A percentile compares a stretch with the other conserved stretches of the same genome.
Evolutionary conservation across 2,888 invertebrate species (phyloP).

Genomic region (Ophion ventricosus): DNA sequence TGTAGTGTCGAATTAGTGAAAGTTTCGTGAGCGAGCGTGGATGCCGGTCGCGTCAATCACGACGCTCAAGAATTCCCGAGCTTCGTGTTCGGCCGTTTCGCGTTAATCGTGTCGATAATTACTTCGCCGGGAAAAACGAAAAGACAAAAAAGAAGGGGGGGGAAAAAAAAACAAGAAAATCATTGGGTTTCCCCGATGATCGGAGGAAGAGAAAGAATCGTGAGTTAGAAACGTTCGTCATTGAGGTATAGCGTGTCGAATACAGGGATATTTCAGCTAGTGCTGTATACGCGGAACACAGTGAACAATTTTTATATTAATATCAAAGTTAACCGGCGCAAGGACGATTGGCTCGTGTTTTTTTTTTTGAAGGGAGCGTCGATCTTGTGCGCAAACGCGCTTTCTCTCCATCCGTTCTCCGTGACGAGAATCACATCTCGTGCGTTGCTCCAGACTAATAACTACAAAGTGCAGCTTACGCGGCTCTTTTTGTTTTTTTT

Average conservation of each 20-base stretch:
- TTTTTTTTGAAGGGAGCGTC: conserved; percentile 43
- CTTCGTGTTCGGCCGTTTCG: conserved; percentile 23
- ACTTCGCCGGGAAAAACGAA: not conserved
- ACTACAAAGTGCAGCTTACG: conserved; percentile 9
- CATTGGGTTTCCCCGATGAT: not conserved
- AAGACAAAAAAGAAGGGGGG: not conserved
- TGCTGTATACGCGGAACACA: not conserved
- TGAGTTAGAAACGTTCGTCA: conserved; percentile 44
- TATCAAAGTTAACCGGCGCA: conserved; percentile 64
- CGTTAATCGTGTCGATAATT: not conserved
- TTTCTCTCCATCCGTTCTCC: conserved; percentile 49
- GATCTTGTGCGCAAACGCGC: conserved; percentile 22
- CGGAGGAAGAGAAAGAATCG: too few relatives aligned
- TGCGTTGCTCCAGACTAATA: not conserved
- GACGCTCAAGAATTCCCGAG: not conserved
- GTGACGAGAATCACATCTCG: conserved; percentile 22
- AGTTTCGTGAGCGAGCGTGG: conserved; percentile 32
- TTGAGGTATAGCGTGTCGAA: conserved; percentile 44
- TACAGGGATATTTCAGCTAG: conserved; percentile 10
- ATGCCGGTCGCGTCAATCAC: not conserved
- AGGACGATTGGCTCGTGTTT: conserved; percentile 68
- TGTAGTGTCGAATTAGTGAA: conserved; percentile 30
- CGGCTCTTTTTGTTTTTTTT: too few relatives aligned
- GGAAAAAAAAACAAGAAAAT: too few relatives aligned
- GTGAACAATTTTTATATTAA: conserved; percentile 35